Evolutionary conservation across 1,140 invertebrate species (phyloP), one percentile per base, ranked within the genome.

Genomic region (Campoletis sonorensis): DNA sequence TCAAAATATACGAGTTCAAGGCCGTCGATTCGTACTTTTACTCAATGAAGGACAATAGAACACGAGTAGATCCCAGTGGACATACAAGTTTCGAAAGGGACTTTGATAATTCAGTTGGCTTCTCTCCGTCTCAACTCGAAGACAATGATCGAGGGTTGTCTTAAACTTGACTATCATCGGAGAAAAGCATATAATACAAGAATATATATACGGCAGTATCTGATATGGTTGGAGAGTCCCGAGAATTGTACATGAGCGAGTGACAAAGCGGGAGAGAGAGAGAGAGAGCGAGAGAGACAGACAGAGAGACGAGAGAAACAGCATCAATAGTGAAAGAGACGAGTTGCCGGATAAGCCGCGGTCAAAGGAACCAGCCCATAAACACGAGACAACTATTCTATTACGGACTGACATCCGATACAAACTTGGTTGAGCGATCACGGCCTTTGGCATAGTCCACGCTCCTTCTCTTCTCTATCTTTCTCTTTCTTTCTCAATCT

Each of bases 381-480:
- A 89, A 89, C 86, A 84, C 84, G 83, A 88, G 87, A 87, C 86
- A 87, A 91, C 88, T 90, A 90, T 91, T 91, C 89, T 88, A 89
- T 91, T 91, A 92, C 88, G 84, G 82, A 87, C 87, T 89, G 91
- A 91, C 89, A 90, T 91, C 84, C 86, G 90, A 92, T 91, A 89
- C 89, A 91, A 92, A 88, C 85, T 92, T 87, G 87, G 82, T 82
- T 88, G 88, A 88, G 87, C 86, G 87, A 90, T 90, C 89, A 87
- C 87, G 87, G 87, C 84, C 84, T 88, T 88, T 88, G 87, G 83
- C 83, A 84, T 45, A 72, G 37, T 80, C 73, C 79, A 68, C 82
- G 82, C 86, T 85, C 84, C 82, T 80, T 81, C 71, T 81, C 79
- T 85, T 85, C 85, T n/a, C n/a, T n/a, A n/a, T n/a, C 30, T 4